Evolutionary conservation across 2,797 vertebrate species (phyloP), one percentile per base, ranked within the genome.

Genomic region (Holocentrus rufus): DNA sequence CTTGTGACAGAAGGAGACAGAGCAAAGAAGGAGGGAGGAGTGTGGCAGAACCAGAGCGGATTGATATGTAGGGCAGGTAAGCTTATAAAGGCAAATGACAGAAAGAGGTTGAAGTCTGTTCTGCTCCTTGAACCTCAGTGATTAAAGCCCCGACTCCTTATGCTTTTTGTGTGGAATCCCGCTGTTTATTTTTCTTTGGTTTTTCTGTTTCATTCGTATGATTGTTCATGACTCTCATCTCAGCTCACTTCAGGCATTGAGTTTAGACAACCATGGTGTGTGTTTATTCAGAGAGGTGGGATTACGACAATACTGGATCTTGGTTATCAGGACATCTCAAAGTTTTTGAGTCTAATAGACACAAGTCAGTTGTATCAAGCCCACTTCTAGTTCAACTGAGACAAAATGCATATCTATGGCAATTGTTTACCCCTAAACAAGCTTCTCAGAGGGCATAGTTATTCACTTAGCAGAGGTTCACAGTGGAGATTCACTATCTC

Each of bases 151-250:
- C 34, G 7, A 9, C 9, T 36, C 81, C 85, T 81, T 69, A 70
- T 88, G 88, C 64, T 66, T 81, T 79, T 74, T 77, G 62, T 85
- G 82, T 84, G 25, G 68, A 34, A 56, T 74, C 53, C 0, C 27
- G 7, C 31, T 36, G 18, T 0, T 68, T 81, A 20, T 80, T 27
- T 27, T 27, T 27, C 25, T 27, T 27, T 27, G 25, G 61, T 61
- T 36, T 59, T 1, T 68, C 65, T 69, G 44, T 3, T 62, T 71
- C 34, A 36, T 71, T 74, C 58, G 65, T 30, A 54, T 39, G 23
- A 60, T 70, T 44, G 47, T 61, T 66, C 49, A 60, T 42, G 59
- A 49, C 67, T 74, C 7, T 36, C 20, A 22, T 20, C 20, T 23
- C 20, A 53, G 50, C 27, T 18, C 36, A 57, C 18, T 9, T 63